Evolutionary conservation across 2,797 vertebrate species (phyloP), one percentile per base, ranked within the genome.

Genomic region (Furcifer pardalis): DNA sequence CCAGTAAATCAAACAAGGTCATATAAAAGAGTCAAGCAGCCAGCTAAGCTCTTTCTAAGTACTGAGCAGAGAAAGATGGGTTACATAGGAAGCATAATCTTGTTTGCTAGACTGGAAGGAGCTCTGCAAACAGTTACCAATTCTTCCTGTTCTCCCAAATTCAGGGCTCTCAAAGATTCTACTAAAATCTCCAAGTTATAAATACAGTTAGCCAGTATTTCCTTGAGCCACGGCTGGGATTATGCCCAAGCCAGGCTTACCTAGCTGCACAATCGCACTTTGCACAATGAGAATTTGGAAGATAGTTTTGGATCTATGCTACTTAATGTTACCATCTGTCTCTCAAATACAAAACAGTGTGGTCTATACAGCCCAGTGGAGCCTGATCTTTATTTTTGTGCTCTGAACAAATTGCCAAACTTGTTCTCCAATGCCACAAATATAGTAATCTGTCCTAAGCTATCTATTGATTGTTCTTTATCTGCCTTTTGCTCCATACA

Each of bases 401-500:
- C 71, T 78, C 71, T 46, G 52, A 13, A 49, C 52, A 84, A 78
- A 63, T 40, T 79, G 19, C 27, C 35, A 59, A n/a, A 30, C 44
- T 71, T 46, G 40, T 56, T 79, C 25, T 84, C 62, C 59, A 9
- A 35, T 56, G 12, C 25, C 52, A 56, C 59, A 27, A 30, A 56
- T 40, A 73, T 3, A 73, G 69, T 15, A 56, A 68, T 85, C 59
- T 49, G 21, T 73, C 83, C 44, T 65, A 65, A 79, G 35, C 46
- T 4, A 42, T 56, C 62, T 79, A 79, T n/a, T 73, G 59, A 73
- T 44, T 73, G 35, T 40, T 21, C 46, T 27, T 71, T 44, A 77
- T 77, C 63, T 74, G 42, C 74, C 37, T 83, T 83, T 63, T 77
- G 74, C 59, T 32, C 19, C 56, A 73, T 30, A 82, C 62, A 30